phyloP scores from a whole-genome alignment of 1,140 invertebrate species.

The Saccostrea glomerata region DNA sequence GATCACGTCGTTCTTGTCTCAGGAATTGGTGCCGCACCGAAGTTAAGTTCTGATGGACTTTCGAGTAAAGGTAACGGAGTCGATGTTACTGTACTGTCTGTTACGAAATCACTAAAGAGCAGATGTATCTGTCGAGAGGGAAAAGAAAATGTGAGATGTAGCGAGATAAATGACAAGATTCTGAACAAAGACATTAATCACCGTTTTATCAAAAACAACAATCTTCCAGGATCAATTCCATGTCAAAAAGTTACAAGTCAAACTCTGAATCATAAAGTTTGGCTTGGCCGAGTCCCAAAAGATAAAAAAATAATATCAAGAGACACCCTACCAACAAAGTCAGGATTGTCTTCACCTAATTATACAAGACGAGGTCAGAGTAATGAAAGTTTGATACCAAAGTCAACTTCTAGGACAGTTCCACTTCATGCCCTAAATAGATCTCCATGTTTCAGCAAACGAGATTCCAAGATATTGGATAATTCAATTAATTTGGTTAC shows the following conservation, averaged over 20 bases:
- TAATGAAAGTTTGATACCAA: neutral
- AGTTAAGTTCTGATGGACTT: neutral
- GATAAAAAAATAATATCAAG: neutral
- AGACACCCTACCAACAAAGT: neutral
- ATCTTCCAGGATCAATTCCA: neutral
- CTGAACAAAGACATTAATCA: neutral
- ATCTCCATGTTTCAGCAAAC: neutral
- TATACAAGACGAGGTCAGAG: neutral
- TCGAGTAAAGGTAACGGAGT: neutral
- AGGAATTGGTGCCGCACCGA: neutral
- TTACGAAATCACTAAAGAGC: neutral
- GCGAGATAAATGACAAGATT: neutral
- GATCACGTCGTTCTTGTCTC: neutral
- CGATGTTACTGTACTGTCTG: neutral
- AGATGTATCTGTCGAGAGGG: neutral
- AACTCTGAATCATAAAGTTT: neutral
- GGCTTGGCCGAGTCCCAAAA: neutral
- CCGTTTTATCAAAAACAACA: neutral
- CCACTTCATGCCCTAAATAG: neutral
- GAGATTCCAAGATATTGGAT: slow-evolving; percentile 7
- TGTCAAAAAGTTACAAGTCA: neutral
- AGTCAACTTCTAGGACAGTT: neutral
- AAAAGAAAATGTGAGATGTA: neutral
- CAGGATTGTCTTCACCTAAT: neutral
- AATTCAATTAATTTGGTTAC: slow-evolving; percentile 23